These are phyloP conservation scores for Porites australiensis DNA, from an alignment of 64 coral and sea anemone genomes.

Conservation along the genomic window DNA sequence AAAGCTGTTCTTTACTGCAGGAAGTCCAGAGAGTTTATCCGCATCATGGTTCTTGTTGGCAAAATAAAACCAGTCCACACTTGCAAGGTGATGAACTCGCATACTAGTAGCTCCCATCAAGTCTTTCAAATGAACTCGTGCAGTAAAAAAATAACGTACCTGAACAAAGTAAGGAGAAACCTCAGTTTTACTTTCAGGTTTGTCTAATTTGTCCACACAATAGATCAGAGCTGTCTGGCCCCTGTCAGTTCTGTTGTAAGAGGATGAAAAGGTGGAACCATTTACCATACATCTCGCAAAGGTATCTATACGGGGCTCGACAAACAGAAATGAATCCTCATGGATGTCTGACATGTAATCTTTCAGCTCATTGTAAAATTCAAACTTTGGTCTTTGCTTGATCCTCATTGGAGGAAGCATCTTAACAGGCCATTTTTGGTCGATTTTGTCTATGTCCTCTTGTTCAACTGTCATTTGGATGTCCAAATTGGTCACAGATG, in stretches of 20 bases:
- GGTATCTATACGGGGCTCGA: conserved; percentile 15
- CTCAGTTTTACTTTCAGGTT: not conserved
- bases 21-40: not conserved
- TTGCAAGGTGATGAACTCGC: not conserved
- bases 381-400: not conserved
- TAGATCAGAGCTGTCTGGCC: not conserved
- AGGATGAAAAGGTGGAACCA: not conserved
- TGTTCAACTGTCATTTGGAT: not conserved
- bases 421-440: not conserved
- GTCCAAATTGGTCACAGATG: not conserved
- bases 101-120: no score
- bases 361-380: not conserved
- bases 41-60: not conserved
- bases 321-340: not conserved
- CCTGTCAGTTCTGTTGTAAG: not conserved
- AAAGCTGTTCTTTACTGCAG: not conserved
- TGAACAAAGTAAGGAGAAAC: not conserved
- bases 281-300: conserved; percentile 29
- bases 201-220: conserved; percentile 42
- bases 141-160: conserved; percentile 9
- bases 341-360: not conserved
- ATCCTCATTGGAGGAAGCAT: not conserved
- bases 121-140: conserved; percentile 11
- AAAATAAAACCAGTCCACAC: not conserved
- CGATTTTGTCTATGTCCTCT: not conserved